Evolutionary conservation across 2,113 vertebrate genomes (phyloP).

Genomic region (Pongo pygmaeus): DNA sequence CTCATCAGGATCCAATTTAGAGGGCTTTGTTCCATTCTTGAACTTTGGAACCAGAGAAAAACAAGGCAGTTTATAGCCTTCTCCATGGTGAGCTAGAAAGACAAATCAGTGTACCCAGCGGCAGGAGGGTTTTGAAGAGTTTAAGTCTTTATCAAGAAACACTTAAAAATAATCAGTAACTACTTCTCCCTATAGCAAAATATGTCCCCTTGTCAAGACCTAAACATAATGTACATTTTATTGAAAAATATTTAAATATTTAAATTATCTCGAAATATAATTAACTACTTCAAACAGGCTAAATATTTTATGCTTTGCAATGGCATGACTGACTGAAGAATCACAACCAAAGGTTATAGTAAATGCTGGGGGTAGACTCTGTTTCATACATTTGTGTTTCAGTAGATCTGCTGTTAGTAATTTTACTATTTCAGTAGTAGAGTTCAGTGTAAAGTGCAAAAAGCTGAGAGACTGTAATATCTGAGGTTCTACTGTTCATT

Average conservation of each 20-base stretch:
- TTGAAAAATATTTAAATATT: slow-evolving; percentile 72
- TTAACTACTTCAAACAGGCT: slow-evolving; percentile 75
- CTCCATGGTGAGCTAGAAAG: slow-evolving; percentile 82
- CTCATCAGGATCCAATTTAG: slow-evolving; percentile 96
- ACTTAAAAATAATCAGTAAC: slow-evolving; percentile 82
- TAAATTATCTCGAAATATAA: slow-evolving; percentile 73
- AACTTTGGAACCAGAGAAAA: slow-evolving; percentile 89
- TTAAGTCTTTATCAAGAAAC: slow-evolving; percentile 76
- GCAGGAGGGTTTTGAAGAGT: slow-evolving; percentile 81
- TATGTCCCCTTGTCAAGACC: slow-evolving; percentile 16
- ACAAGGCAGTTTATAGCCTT: slow-evolving; percentile 85
- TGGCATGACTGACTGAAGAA: slow-evolving; percentile 72
- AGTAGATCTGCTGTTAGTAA: slow-evolving; percentile 78
- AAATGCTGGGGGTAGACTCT: slow-evolving; percentile 72
- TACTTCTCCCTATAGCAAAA: slow-evolving; percentile 66
- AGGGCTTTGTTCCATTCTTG: slow-evolving; percentile 93
- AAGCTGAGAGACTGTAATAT: slow-evolving; percentile 87
- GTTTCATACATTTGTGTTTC: slow-evolving; percentile 79
- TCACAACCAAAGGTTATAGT: slow-evolving; percentile 65
- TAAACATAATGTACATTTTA: slow-evolving; percentile 53
- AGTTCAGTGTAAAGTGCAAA: slow-evolving; percentile 86
- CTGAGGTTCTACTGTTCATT: slow-evolving; percentile 89
- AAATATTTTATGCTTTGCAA: slow-evolving; percentile 78
- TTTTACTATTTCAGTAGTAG: slow-evolving; percentile 85
- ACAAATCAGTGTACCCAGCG: slow-evolving; percentile 81